These are phyloP conservation scores for Cydia pomonella DNA, from an alignment of 1,140 invertebrate genomes.

Conservation along the genomic window DNA sequence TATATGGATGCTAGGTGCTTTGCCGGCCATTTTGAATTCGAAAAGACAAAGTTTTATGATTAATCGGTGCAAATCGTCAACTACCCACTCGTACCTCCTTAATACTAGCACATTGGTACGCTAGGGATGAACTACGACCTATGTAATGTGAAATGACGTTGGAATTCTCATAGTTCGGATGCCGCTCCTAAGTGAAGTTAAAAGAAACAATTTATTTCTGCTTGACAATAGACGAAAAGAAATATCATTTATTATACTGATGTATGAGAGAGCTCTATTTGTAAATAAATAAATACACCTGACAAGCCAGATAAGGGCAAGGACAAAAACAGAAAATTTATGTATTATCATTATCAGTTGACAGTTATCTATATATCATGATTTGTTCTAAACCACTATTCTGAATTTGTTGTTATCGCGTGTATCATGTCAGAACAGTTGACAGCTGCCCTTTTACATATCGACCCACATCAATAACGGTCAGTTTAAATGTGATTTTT, in stretches of 20 bases:
- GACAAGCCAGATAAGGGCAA: too few species aligned
- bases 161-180: not conserved
- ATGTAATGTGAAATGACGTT: too few species aligned
- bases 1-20: too few species aligned
- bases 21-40: too few species aligned
- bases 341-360: not conserved
- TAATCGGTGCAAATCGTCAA: too few species aligned
- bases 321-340: too few species aligned
- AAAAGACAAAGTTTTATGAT: too few species aligned
- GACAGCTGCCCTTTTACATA: not conserved
- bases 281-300: too few species aligned
- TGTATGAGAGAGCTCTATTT: not conserved
- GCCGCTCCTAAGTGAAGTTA: not conserved
- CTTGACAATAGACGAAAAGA: not conserved
- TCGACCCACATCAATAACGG: not conserved
- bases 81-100: too few species aligned
- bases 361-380: not conserved
- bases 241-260: not conserved
- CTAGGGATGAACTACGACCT: too few species aligned
- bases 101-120: too few species aligned
- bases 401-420: not conserved
- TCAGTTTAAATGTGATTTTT: not conserved
- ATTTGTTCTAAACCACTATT: not conserved
- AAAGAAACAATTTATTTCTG: conserved; percentile 21
- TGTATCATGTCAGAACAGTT: not conserved